Evolutionary conservation across 2,113 vertebrate genomes (phyloP).

Genomic region (Picathartes gymnocephalus): DNA sequence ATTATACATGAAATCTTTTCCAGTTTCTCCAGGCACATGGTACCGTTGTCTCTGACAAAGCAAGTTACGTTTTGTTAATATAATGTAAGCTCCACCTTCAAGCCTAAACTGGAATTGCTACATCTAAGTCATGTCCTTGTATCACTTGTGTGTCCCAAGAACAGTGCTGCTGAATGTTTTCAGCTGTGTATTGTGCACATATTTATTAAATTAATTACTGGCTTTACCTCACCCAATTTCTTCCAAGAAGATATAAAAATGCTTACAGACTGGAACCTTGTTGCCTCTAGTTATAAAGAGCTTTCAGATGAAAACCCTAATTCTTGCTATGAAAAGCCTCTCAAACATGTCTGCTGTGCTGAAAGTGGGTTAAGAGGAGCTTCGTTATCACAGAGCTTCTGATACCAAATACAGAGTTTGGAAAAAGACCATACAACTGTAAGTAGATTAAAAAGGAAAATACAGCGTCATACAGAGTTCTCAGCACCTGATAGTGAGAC

Average conservation of each 20-base stretch:
- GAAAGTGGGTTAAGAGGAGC: background rate
- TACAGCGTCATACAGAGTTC: too few species aligned
- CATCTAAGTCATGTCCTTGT: background rate
- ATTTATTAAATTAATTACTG: background rate
- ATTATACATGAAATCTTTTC: background rate
- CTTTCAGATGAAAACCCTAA: background rate
- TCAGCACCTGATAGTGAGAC: background rate
- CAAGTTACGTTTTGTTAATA: background rate
- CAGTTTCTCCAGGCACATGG: background rate
- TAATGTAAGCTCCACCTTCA: background rate
- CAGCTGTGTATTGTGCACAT: background rate
- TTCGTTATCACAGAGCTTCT: fast-evolving
- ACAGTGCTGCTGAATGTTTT: background rate
- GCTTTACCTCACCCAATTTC: background rate
- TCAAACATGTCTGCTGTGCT: background rate
- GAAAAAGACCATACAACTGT: background rate
- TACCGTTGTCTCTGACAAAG: background rate
- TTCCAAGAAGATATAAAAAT: background rate
- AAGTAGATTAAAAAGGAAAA: background rate
- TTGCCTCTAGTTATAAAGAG: background rate
- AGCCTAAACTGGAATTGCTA: background rate
- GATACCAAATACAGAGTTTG: background rate
- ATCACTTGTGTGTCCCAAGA: background rate
- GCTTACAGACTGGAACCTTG: background rate
- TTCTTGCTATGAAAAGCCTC: background rate